Conservation (phyloP, 2,888 invertebrate species). For the Drosophila mimetica region DNA sequence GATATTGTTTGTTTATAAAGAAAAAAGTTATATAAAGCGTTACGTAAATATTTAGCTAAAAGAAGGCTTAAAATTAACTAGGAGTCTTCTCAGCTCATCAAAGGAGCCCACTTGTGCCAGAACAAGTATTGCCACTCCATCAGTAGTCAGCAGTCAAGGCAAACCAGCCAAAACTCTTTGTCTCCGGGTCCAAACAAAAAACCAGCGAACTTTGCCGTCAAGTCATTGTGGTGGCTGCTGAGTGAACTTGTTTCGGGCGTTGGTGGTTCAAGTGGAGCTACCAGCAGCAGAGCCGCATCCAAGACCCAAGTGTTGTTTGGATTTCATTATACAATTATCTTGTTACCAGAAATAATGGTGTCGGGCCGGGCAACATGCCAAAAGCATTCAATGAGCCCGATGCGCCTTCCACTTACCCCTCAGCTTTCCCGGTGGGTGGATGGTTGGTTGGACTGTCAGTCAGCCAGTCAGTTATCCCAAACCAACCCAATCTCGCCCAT, state of each 20-base stretch:
- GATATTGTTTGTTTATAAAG: not conserved
- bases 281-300: slow-evolving; percentile 45
- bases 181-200: slow-evolving; percentile 47
- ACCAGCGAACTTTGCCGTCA: slow-evolving; percentile 74
- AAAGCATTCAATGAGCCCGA: slow-evolving; percentile 76
- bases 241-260: slow-evolving; percentile 7
- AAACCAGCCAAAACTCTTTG: slow-evolving; percentile 40
- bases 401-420: slow-evolving; percentile 33
- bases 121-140: slow-evolving; percentile 71
- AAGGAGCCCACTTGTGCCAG: slow-evolving; percentile 8
- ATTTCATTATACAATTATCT: slow-evolving; percentile 82
- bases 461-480: slow-evolving; percentile 17
- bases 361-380: slow-evolving; percentile 79
- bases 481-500: slow-evolving; percentile 16
- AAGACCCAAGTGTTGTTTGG: slow-evolving; percentile 74
- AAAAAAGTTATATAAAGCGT: not conserved
- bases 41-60: not conserved
- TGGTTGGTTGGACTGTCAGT: slow-evolving; percentile 13
- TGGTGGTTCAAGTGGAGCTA: slow-evolving; percentile 16
- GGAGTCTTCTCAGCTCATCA: slow-evolving; percentile 6
- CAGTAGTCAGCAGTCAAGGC: slow-evolving; percentile 42
- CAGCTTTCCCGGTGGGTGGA: slow-evolving; percentile 17
- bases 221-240: slow-evolving; percentile 67
- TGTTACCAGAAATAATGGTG: slow-evolving; percentile 81
- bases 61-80: not conserved